Conservation (phyloP, 2,888 invertebrate species). For the Julus scanicus region DNA sequence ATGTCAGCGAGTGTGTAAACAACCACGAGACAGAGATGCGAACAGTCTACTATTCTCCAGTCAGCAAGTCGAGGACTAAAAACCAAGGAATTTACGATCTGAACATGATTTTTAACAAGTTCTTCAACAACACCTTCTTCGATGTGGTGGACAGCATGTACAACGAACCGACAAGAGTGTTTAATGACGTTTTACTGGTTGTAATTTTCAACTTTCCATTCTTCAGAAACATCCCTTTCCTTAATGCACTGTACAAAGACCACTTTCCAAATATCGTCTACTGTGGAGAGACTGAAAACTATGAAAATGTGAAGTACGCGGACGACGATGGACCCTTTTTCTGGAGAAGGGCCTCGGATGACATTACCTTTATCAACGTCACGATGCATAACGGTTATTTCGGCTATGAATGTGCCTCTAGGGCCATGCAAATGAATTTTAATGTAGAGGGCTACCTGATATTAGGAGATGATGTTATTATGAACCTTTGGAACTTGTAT, state of each 20-base stretch:
- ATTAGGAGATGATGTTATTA: conserved; percentile 50
- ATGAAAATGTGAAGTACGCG: not conserved
- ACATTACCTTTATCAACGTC: conserved; percentile 50
- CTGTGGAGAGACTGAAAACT: not conserved
- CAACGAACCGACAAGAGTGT: not conserved
- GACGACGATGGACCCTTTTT: not conserved
- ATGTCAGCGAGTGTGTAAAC: not conserved
- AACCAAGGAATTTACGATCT: not conserved
- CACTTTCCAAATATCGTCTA: conserved; percentile 53
- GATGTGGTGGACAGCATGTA: no score
- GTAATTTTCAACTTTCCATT: conserved; percentile 51
- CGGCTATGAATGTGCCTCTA: conserved; percentile 50
- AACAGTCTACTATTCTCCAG: conserved; percentile 49
- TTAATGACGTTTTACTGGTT: conserved; percentile 34
- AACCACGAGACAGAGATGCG: not conserved
- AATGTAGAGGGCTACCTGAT: conserved; percentile 52
- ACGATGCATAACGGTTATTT: not conserved
- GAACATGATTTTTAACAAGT: not conserved
- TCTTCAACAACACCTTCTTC: not conserved
- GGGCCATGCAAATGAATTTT: conserved; percentile 52
- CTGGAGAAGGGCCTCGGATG: not conserved
- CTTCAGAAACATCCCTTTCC: not conserved
- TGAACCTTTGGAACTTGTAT: conserved; percentile 51
- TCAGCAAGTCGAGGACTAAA: not conserved
- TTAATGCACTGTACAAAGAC: conserved; percentile 23